phyloP scores from a whole-genome alignment of 35 echinoderm and acorn worm species.

The Holothuria glaberrima region DNA sequence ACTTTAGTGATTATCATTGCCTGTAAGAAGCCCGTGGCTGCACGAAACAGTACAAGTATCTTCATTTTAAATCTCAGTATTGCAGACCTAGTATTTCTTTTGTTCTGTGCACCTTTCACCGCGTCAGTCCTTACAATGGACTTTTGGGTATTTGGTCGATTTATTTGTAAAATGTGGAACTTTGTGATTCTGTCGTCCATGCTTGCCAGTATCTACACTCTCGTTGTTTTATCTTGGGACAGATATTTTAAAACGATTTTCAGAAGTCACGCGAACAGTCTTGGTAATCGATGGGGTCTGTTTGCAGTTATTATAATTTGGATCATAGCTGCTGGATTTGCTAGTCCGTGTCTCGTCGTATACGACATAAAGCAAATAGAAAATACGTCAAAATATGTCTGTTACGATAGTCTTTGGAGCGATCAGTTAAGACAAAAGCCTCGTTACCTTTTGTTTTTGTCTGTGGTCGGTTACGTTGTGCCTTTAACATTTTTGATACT shows the following conservation, averaged over 20 bases:
- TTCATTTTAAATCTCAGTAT: conserved; percentile 49
- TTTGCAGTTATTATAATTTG: conserved; percentile 25
- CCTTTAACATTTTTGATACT: conserved; percentile 15
- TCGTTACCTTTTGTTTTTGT: conserved; percentile 21
- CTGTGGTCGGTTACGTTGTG: conserved; percentile 32
- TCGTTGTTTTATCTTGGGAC: conserved; percentile 36
- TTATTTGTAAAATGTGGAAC: conserved; percentile 35
- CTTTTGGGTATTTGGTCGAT: conserved; percentile 24
- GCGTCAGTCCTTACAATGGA: conserved; percentile 27
- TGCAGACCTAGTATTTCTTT: conserved; percentile 16
- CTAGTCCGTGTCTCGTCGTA: conserved; percentile 14
- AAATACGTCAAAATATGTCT: background rate
- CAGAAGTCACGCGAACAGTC: background rate
- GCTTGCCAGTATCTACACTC: conserved; percentile 45
- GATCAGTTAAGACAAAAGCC: conserved; percentile 22
- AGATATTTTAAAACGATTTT: conserved; percentile 19
- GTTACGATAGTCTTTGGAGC: conserved; percentile 5
- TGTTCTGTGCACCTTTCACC: conserved; percentile 37
- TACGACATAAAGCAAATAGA: background rate
- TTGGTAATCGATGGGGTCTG: conserved; percentile 7
- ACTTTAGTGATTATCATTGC: conserved; percentile 25
- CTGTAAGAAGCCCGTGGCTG: conserved; percentile 43
- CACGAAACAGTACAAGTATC: conserved; percentile 22
- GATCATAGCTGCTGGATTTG: conserved; percentile 29
- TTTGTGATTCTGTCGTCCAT: conserved; percentile 39